These are phyloP conservation scores for Hydraecia micacea DNA, from an alignment of 2,888 invertebrate genomes.

Conservation along the genomic window DNA sequence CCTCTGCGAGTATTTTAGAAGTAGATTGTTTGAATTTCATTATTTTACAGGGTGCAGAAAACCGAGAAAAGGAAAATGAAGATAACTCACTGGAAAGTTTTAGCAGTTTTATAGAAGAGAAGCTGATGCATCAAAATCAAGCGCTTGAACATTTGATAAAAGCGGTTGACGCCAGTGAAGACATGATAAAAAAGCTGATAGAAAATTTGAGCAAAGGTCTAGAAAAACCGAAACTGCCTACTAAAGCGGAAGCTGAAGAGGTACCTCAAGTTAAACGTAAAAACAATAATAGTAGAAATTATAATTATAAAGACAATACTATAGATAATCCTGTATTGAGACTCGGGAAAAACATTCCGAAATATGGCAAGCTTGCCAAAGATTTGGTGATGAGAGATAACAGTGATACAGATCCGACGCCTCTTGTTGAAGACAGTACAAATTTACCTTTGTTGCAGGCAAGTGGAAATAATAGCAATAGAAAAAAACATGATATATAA, in stretches of 20 bases:
- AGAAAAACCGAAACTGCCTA: constrained; percentile 74
- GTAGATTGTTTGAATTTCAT: not conserved
- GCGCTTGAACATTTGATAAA: constrained; percentile 77
- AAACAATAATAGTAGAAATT: constrained; percentile 61
- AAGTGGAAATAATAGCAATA: constrained; percentile 45
- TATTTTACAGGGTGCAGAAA: constrained; percentile 70
- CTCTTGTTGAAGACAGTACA: constrained; percentile 70
- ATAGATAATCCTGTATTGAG: constrained; percentile 71
- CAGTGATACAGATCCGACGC: constrained; percentile 70
- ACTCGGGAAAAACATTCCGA: constrained; percentile 75
- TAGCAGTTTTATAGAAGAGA: constrained; percentile 76
- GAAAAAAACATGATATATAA: not conserved
- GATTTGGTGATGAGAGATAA: constrained; percentile 71
- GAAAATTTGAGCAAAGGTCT: constrained; percentile 70
- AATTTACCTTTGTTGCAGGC: constrained; percentile 55
- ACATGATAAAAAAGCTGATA: constrained; percentile 73
- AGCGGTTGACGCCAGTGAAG: constrained; percentile 70
- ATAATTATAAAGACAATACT: constrained; percentile 53
- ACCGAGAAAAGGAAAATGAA: constrained; percentile 66
- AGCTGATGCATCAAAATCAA: constrained; percentile 78
- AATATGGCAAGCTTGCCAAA: constrained; percentile 76
- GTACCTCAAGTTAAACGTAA: constrained; percentile 62
- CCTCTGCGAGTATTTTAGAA: not conserved
- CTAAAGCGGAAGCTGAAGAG: constrained; percentile 70
- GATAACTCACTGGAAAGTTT: constrained; percentile 57